Percentiles rank a stretch among this genome's conserved stretches.
Evolutionary conservation across 2,888 invertebrate species (phyloP).

Genomic region (Exocentrus adspersus): DNA sequence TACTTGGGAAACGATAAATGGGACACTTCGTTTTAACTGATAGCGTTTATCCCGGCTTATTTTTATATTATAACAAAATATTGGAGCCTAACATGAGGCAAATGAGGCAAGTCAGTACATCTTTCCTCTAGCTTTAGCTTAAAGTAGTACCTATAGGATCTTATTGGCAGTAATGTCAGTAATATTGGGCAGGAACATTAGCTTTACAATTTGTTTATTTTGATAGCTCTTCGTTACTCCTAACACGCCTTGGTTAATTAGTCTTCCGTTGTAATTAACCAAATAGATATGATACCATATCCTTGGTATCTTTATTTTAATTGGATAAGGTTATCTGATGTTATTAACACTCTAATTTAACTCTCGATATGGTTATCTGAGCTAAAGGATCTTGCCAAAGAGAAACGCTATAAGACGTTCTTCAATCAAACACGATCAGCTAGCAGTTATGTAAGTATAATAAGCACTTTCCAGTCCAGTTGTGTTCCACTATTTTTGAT

Average conservation of each 20-base stretch:
- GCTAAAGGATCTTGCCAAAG: not conserved
- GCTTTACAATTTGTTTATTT: no score
- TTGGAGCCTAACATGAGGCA: no score
- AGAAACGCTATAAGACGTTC: not conserved
- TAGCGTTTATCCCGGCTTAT: no score
- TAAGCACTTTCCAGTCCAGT: not conserved
- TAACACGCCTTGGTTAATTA: not conserved
- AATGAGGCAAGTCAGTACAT: no score
- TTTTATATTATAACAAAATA: no score
- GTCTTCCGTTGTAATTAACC: not conserved
- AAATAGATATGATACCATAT: not conserved
- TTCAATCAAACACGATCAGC: not conserved
- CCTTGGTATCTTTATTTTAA: conserved; percentile 1
- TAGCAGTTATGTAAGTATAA: not conserved
- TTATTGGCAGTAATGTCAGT: no score
- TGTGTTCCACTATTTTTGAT: not conserved
- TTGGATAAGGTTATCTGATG: conserved; percentile 1
- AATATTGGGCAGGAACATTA: no score
- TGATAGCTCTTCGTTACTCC: no score
- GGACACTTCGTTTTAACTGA: no score
- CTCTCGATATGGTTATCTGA: conserved; percentile 3
- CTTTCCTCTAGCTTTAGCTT: no score
- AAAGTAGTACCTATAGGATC: no score
- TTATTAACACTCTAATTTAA: conserved; percentile 3
- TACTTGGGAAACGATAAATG: no score